Conservation (phyloP, 1,140 invertebrate genomes). For the Caenorhabditis briggsae region DNA sequence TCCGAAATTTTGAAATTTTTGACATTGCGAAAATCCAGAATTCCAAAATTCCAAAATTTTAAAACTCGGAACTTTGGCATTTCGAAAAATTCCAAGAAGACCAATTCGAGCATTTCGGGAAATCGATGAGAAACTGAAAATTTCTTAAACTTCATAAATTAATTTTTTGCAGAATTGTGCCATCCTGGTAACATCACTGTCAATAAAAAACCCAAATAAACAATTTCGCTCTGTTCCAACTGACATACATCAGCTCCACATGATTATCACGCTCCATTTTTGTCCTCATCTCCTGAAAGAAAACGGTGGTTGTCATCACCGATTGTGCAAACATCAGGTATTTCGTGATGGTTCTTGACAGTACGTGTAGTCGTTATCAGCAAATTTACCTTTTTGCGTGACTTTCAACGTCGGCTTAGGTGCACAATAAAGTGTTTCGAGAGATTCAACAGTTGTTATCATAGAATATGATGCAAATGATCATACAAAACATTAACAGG, state of each 20-base stretch:
- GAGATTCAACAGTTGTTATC: neutral
- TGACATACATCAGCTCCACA: slow-evolving; percentile 34
- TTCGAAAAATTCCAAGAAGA: too few species aligned
- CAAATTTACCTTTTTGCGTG: neutral
- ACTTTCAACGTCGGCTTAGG: neutral
- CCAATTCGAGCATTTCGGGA: too few species aligned
- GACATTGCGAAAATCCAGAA: too few species aligned
- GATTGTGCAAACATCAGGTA: neutral
- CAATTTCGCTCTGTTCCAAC: neutral
- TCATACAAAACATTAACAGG: neutral
- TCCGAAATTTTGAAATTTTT: too few species aligned
- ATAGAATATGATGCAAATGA: slow-evolving; percentile 20
- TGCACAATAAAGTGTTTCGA: neutral
- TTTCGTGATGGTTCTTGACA: neutral
- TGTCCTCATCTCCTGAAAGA: neutral
- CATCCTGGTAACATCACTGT: too few species aligned
- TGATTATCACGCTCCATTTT: slow-evolving; percentile 10
- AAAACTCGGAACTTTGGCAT: too few species aligned
- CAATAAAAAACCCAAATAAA: neutral
- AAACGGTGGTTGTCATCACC: neutral
- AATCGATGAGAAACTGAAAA: too few species aligned
- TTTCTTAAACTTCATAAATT: too few species aligned
- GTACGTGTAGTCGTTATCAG: slow-evolving; percentile 28
- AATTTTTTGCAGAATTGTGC: too few species aligned
- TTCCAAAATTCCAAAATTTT: too few species aligned